Evolutionary conservation across 2,113 vertebrate genomes (phyloP).

Genomic region (Lipophrys pholis): DNA sequence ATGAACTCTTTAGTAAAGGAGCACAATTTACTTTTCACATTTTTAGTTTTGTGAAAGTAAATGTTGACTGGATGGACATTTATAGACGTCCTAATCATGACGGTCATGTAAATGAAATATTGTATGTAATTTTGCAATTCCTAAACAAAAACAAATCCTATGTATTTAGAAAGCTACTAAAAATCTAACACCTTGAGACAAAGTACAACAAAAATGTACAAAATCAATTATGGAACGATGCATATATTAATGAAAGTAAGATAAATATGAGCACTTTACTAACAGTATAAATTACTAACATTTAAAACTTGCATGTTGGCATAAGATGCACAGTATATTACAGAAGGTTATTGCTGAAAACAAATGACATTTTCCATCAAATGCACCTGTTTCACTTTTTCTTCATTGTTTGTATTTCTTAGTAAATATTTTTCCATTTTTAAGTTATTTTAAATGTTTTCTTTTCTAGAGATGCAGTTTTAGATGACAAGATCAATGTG

Average conservation of each 20-base stretch:
- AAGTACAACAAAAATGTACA: constrained; percentile 10
- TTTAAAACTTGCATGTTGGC: constrained; percentile 44
- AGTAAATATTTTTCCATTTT: not conserved
- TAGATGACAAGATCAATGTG: not conserved
- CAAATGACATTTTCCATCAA: not conserved
- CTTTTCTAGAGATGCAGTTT: not conserved
- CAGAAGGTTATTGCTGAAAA: not conserved
- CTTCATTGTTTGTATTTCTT: not conserved
- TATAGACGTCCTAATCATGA: constrained; percentile 18
- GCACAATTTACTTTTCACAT: no score
- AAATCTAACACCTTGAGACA: not conserved
- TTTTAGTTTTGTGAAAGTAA: not conserved
- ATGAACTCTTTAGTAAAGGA: no score
- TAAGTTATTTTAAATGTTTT: constrained; percentile 13
- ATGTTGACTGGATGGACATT: constrained; percentile 31
- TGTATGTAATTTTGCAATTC: not conserved
- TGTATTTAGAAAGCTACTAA: constrained; percentile 32
- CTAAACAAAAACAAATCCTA: constrained; percentile 5
- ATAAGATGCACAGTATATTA: constrained; percentile 24
- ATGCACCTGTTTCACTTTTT: constrained; percentile 13
- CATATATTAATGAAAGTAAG: constrained; percentile 30
- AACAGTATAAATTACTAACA: constrained; percentile 53
- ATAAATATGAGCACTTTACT: constrained; percentile 70
- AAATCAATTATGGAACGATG: constrained; percentile 21
- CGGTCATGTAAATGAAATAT: constrained; percentile 22